These are phyloP conservation scores for Sinocyclocheilus anshuiensis DNA, from an alignment of 2,113 vertebrate genomes.

Conservation along the genomic window DNA sequence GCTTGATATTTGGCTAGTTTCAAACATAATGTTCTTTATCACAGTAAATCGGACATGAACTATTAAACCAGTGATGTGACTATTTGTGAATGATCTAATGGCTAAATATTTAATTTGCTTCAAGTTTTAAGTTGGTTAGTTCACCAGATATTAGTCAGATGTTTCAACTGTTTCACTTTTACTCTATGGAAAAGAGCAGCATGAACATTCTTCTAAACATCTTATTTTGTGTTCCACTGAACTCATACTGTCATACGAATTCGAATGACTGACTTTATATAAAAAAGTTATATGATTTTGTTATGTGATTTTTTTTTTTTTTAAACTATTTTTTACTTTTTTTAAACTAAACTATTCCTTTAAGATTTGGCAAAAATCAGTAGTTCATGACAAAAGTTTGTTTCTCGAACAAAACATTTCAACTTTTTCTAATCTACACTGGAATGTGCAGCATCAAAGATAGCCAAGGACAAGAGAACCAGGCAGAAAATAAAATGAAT, in stretches of 20 bases:
- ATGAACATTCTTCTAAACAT: background rate
- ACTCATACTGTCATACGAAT: no score
- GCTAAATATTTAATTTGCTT: background rate
- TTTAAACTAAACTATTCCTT: background rate
- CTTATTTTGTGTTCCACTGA: background rate
- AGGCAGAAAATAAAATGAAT: conserved; percentile 44
- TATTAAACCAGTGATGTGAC: background rate
- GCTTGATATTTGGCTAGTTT: background rate
- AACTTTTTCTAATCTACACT: conserved; percentile 1
- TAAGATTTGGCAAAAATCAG: background rate
- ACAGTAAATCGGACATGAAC: background rate
- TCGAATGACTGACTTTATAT: background rate
- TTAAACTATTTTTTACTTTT: background rate
- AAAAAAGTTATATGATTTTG: background rate
- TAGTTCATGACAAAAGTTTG: background rate
- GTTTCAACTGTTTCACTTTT: background rate
- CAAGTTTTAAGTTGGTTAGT: background rate
- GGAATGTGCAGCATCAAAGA: conserved; percentile 31
- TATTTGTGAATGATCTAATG: background rate
- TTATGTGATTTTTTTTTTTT: background rate
- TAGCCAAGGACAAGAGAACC: conserved; percentile 33
- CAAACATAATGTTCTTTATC: background rate
- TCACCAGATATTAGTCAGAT: no score
- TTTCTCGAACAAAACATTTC: background rate
- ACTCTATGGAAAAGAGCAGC: background rate